Evolutionary conservation across 1,140 invertebrate species (phyloP), one percentile per base, ranked within the genome.

Genomic region (Phthorimaea operculella): DNA sequence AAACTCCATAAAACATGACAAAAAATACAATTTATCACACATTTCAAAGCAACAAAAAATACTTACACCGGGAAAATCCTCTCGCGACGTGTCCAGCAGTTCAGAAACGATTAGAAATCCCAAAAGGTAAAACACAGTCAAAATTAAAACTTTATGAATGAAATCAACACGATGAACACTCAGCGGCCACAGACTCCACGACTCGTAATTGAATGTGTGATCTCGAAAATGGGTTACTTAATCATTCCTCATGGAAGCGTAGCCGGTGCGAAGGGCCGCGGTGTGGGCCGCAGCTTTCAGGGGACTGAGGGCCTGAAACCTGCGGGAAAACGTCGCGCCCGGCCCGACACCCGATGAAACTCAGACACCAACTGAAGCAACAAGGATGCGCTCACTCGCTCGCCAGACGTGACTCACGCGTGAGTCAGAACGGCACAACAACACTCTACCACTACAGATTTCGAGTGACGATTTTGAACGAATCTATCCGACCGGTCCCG

Each of bases 271-370:
- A 44, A 16, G 55, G 0, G 21, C 28, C 21, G 18, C 10, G 10
- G 42, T 54, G 45, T 60, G 61, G 64, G 54, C 67, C 55, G 51
- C 63, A 56, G 21, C 55, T 57, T 72, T 69, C 66, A 72, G 66
- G 56, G 64, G 69, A 83, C 78, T 83, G 72, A 81, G 63, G 67
- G 60, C 65, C 65, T 78, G 68, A 74, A 77, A 67, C 69, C 72
- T 79, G 79, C 76, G 74, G 75, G 77, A 81, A 79, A 81, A 75
- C 72, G 75, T 73, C 70, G 76, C 76, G 74, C 80, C 75, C 74
- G 70, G 68, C 65, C 76, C 70, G 77, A 76, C 76, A 76, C 65
- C 68, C 59, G 55, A 66, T 68, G 71, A 66, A 79, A 74, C 70
- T 68, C 70, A 12, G 50, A 33, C 50, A 15, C 11, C 36, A 21